Conservation (phyloP, 2,113 vertebrate genomes). For the Centrocercus urophasianus region DNA sequence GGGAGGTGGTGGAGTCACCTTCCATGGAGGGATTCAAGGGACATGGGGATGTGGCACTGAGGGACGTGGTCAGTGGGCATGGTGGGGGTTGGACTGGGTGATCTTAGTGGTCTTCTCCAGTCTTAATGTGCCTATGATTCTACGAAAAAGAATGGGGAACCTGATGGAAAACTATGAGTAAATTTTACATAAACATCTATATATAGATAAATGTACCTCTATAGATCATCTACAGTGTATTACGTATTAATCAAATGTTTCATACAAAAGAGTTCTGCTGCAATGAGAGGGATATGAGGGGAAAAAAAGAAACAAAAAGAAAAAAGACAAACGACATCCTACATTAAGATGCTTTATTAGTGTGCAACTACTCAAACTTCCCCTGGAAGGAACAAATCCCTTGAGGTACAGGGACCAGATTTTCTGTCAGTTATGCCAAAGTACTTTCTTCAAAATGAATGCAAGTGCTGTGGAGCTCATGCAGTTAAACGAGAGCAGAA, state of each 20-base stretch:
- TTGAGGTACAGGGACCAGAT: not conserved
- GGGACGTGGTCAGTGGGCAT: too few species aligned
- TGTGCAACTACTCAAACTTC: slow-evolving; percentile 19
- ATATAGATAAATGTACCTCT: not conserved
- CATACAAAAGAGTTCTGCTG: not conserved
- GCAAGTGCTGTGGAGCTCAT: not conserved
- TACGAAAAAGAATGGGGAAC: not conserved
- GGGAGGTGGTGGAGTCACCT: too few species aligned
- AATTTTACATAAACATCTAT: too few species aligned
- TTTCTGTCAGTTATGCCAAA: slow-evolving; percentile 1
- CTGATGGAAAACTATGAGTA: not conserved
- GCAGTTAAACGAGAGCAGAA: slow-evolving; percentile 4
- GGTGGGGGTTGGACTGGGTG: too few species aligned
- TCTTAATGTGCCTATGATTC: too few species aligned
- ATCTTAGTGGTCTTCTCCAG: too few species aligned
- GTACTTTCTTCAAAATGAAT: slow-evolving; percentile 50
- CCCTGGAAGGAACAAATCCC: slow-evolving; percentile 23
- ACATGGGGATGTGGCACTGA: too few species aligned
- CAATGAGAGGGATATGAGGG: not conserved
- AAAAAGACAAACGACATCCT: fast-evolving
- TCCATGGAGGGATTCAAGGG: too few species aligned
- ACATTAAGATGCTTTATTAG: slow-evolving; percentile 1
- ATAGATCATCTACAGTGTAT: not conserved
- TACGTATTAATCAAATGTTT: not conserved
- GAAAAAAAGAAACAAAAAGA: not conserved